These are phyloP conservation scores for Melierax canorus DNA, from an alignment of 2,113 vertebrate genomes.

Conservation along the genomic window DNA sequence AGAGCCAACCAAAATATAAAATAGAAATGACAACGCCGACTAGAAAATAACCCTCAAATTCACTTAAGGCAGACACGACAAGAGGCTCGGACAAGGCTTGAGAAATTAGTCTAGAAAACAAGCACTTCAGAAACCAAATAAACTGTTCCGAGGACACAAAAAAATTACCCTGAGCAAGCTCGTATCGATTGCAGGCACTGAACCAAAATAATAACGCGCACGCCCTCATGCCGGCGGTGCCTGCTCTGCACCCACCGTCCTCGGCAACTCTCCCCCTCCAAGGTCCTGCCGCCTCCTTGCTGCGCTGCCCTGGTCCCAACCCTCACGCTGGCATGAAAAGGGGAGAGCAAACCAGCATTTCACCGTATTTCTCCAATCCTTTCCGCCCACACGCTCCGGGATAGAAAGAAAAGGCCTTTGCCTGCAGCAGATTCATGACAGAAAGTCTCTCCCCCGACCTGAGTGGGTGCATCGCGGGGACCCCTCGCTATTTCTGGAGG, in stretches of 20 bases:
- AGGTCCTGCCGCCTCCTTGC: not conserved
- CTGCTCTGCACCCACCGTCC: not conserved
- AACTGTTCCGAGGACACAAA: not conserved
- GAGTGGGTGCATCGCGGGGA: accelerated
- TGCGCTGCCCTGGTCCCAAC: accelerated
- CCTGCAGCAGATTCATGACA: not conserved
- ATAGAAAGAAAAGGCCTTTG: not conserved
- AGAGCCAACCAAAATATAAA: not conserved
- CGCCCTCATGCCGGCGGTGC: accelerated
- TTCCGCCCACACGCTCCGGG: not conserved
- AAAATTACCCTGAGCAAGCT: not conserved
- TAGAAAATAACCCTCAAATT: not conserved
- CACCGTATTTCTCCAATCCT: not conserved
- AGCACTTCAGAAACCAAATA: constrained; percentile 21
- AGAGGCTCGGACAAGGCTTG: not conserved
- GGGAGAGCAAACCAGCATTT: too few relatives aligned
- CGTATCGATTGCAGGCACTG: not conserved
- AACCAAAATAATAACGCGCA: accelerated
- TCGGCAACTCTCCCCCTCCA: accelerated
- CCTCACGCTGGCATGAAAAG: accelerated
- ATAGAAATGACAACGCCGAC: not conserved
- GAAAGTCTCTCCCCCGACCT: too few relatives aligned
- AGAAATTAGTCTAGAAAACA: not conserved
- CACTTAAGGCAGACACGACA: not conserved
- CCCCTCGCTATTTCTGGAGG: not conserved